phyloP scores from a whole-genome alignment of 2,888 invertebrate species.

The Balanococcus diminutus region DNA sequence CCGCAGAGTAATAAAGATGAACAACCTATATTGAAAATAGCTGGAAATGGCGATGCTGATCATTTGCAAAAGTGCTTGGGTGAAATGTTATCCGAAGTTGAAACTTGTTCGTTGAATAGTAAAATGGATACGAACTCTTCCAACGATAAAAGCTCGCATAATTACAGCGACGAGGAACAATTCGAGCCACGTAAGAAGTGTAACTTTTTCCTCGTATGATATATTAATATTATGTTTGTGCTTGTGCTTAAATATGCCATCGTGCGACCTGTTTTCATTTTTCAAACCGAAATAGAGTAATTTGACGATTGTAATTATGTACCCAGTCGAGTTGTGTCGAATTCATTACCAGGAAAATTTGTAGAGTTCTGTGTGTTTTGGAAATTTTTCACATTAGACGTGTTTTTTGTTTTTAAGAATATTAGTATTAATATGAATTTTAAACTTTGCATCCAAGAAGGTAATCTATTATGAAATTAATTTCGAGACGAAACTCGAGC shows the following conservation, averaged over 20 bases:
- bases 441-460: background rate
- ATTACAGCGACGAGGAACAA: conserved; percentile 57
- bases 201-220: background rate
- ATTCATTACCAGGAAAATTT: background rate
- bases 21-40: conserved; percentile 59
- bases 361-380: background rate
- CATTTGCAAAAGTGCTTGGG: conserved; percentile 69
- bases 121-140: conserved; percentile 32
- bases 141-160: conserved; percentile 39
- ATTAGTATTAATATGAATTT: background rate
- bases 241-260: background rate
- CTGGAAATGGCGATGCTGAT: conserved; percentile 68
- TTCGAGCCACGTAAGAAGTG: conserved; percentile 57
- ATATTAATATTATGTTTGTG: too few species aligned
- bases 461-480: background rate
- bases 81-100: conserved; percentile 63
- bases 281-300: background rate
- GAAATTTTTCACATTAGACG: background rate
- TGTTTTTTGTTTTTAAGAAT: background rate
- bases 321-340: background rate
- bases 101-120: conserved; percentile 45
- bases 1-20: conserved; percentile 53
- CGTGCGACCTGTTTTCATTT: background rate
- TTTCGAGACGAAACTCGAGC: background rate
- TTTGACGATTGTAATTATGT: background rate